These are phyloP conservation scores for Eupithecia dodoneata DNA, from an alignment of 2,888 invertebrate genomes.

Conservation along the genomic window DNA sequence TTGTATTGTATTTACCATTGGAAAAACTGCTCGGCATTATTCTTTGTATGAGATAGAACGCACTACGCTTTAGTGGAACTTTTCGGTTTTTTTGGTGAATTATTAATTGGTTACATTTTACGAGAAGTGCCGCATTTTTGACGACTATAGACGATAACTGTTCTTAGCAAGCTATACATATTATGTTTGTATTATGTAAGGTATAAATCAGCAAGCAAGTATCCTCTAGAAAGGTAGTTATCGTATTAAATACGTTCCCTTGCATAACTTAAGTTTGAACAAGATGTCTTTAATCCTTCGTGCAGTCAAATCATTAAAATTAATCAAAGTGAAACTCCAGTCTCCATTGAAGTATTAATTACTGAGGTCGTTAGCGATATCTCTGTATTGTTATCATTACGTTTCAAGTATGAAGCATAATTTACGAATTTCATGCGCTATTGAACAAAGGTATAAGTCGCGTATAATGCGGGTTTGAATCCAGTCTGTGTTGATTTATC, in stretches of 20 bases:
- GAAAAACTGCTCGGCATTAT: too few relatives aligned
- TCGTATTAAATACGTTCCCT: not conserved
- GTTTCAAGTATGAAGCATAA: constrained; percentile 32
- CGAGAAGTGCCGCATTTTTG: too few relatives aligned
- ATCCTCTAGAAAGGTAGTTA: not conserved
- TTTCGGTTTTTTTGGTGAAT: too few relatives aligned
- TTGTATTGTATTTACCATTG: too few relatives aligned
- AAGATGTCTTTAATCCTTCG: not conserved
- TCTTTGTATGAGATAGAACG: too few relatives aligned
- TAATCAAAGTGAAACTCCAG: constrained; percentile 17
- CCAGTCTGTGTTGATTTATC: not conserved
- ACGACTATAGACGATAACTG: too few relatives aligned
- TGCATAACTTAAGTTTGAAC: not conserved
- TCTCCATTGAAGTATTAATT: constrained; percentile 23
- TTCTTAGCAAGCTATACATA: too few relatives aligned
- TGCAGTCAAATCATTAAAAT: constrained; percentile 11
- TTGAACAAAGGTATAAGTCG: not conserved
- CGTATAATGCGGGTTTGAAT: not conserved
- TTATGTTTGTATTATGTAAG: too few relatives aligned
- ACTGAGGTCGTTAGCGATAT: constrained; percentile 25
- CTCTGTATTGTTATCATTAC: constrained; percentile 25
- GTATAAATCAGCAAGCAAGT: too few relatives aligned
- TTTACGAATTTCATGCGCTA: constrained; percentile 24
- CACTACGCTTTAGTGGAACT: too few relatives aligned
- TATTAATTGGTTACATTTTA: too few relatives aligned